Evolutionary conservation across 1,140 invertebrate genomes (phyloP).

Genomic region (Zaprionus lachaisei): DNA sequence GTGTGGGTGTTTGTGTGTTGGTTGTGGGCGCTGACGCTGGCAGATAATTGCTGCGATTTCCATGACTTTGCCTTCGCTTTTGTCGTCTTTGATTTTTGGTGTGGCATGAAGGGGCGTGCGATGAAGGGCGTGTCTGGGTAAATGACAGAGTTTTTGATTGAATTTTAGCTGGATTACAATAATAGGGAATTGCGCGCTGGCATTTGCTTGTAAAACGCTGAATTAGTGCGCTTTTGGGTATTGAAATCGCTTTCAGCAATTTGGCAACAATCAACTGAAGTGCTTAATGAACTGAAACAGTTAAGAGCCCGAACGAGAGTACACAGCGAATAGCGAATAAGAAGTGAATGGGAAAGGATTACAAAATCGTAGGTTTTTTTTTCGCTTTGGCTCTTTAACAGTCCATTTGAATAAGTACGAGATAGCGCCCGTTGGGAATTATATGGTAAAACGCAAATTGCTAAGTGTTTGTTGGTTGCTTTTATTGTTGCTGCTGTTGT

Average conservation of each 20-base stretch:
- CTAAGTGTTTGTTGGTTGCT: neutral
- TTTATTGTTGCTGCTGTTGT: neutral
- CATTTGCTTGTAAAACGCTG: conserved; percentile 32
- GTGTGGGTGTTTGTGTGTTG: conserved; percentile 9
- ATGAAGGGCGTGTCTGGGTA: neutral
- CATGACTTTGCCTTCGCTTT: conserved; percentile 57
- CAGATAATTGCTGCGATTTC: conserved; percentile 77
- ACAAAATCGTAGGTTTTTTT: conserved; percentile 1
- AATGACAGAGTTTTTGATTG: conserved; percentile 65
- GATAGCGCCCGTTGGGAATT: conserved; percentile 4
- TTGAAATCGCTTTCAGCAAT: conserved; percentile 38
- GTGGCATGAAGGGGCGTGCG: neutral
- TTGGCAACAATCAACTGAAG: conserved; percentile 33
- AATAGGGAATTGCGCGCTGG: conserved; percentile 48
- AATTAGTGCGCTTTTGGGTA: conserved; percentile 40
- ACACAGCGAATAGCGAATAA: neutral
- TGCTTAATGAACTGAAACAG: conserved; percentile 30
- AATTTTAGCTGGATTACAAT: conserved; percentile 67
- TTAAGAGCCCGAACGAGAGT: conserved; percentile 5
- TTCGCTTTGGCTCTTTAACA: conserved; percentile 16
- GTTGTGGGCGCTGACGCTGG: conserved; percentile 22
- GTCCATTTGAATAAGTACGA: neutral
- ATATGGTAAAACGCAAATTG: conserved; percentile 2
- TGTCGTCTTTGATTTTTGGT: conserved; percentile 40
- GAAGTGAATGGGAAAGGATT: conserved; percentile 16